Evolutionary conservation across 2,113 vertebrate genomes (phyloP), one percentile per base, ranked within the genome.

Genomic region (Caranx ignobilis): DNA sequence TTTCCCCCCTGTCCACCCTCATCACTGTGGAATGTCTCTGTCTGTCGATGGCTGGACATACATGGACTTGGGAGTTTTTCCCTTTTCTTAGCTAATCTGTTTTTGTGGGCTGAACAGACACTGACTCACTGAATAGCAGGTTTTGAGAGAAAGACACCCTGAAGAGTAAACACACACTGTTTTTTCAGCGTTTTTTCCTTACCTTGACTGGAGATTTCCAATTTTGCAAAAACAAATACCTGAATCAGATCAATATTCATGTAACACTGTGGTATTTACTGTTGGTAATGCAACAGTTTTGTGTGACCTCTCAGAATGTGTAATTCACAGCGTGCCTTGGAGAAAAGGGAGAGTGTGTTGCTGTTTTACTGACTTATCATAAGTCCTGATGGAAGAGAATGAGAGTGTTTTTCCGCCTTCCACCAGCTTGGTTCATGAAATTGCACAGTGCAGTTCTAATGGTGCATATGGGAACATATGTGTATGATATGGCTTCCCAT

Each of bases 401-500:
- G 6, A 10, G 11, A 47, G 21, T 54, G 3, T 62, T 81, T 76
- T 69, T 60, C 66, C 67, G 80, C 69, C 66, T 60, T 72, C 50
- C 57, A 75, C 37, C 73, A 70, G 52, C 79, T 74, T 65, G 5
- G 47, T 34, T 70, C 37, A 41, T 75, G 39, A 83, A 82, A 82
- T 67, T 66, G 77, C 85, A 82, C 63, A 43, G 45, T 70, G 79
- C 75, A 21, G 19, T 56, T 65, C 41, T 72, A 75, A 73, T 80
- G 80, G 73, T 84, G 72, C 81, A 75, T 81, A 78, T 43, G 71
- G 63, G 45, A 66, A 56, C 73, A 60, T 75, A 67, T 52, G 67
- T 78, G 75, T 65, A 37, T 54, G 76, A 81, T 86, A 60, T 73
- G 70, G 74, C 75, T 88, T 21, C 70, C 55, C 66, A 59, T 56